A percentile compares a stretch with the other conserved stretches of the same genome.
These are phyloP conservation scores for Thalpophila matura DNA, from an alignment of 2,888 invertebrate species.

Conservation along the genomic window DNA sequence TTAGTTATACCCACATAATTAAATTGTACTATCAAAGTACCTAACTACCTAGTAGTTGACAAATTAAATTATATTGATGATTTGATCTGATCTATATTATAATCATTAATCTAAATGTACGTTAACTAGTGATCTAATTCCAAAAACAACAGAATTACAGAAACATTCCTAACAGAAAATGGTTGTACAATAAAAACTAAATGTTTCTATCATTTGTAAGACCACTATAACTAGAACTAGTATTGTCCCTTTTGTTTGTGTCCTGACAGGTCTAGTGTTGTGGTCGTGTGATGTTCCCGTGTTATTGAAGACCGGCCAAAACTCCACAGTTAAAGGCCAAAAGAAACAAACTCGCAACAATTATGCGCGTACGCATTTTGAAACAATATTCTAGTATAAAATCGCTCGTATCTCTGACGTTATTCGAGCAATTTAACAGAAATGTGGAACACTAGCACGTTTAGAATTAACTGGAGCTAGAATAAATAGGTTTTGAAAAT, in stretches of 20 bases:
- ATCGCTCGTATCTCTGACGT: constrained; percentile 32
- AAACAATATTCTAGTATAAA: constrained; percentile 55
- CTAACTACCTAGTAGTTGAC: no score
- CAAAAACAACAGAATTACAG: constrained; percentile 42
- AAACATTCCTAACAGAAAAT: constrained; percentile 43
- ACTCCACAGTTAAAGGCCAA: constrained; percentile 68
- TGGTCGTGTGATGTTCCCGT: constrained; percentile 45
- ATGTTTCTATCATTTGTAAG: constrained; percentile 19
- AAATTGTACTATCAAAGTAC: no score
- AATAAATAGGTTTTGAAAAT: background rate
- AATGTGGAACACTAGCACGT: constrained; percentile 14
- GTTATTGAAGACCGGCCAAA: constrained; percentile 78
- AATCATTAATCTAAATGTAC: constrained; percentile 29
- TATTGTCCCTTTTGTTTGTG: constrained; percentile 3
- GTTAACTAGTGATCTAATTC: constrained; percentile 19
- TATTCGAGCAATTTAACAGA: constrained; percentile 30
- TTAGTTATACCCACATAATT: no score
- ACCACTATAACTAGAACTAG: constrained; percentile 52
- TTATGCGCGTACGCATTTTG: constrained; percentile 50
- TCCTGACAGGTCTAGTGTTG: constrained; percentile 28
- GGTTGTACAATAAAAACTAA: constrained; percentile 41
- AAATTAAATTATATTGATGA: constrained; percentile 1
- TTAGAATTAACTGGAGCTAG: constrained; percentile 2
- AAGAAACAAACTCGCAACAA: constrained; percentile 68
- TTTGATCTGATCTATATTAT: constrained; percentile 20